Percentiles rank a stretch among this genome's conserved stretches.
Evolutionary conservation across 1,140 invertebrate species (phyloP).

Genomic region (Magallana gigas): DNA sequence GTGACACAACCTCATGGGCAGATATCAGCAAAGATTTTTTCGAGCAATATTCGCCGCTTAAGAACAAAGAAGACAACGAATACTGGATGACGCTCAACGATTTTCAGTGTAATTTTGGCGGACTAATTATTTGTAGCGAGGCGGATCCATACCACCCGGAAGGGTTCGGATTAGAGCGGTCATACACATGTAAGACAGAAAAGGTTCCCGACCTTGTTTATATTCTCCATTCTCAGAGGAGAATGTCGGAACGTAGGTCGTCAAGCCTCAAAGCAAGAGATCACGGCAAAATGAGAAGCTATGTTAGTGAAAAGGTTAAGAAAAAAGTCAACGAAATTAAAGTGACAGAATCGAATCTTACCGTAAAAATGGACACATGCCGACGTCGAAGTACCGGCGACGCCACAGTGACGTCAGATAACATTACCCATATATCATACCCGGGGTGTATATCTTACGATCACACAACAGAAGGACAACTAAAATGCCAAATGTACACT

Average conservation of each 20-base stretch:
- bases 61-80: conserved; percentile 70
- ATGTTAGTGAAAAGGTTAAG: conserved; percentile 24
- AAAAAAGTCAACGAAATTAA: conserved; percentile 45
- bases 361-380: conserved; percentile 56
- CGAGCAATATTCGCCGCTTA: conserved; percentile 66
- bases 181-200: conserved; percentile 57
- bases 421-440: conserved; percentile 7
- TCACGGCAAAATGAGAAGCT: conserved; percentile 8
- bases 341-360: conserved; percentile 52
- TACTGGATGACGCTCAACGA: conserved; percentile 75
- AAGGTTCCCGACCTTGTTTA: conserved; percentile 25
- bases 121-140: conserved; percentile 72
- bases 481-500: neutral
- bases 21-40: conserved; percentile 70
- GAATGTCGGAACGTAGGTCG: conserved; percentile 5
- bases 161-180: conserved; percentile 63
- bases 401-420: conserved; percentile 9
- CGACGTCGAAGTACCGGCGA: conserved; percentile 8
- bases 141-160: conserved; percentile 70
- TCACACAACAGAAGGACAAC: neutral
- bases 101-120: conserved; percentile 76
- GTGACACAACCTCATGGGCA: conserved; percentile 71
- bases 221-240: neutral
- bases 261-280: neutral
- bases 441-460: conserved; percentile 31